phyloP scores from a whole-genome alignment of 2,888 invertebrate genomes.

The Drosophila picticornis region DNA sequence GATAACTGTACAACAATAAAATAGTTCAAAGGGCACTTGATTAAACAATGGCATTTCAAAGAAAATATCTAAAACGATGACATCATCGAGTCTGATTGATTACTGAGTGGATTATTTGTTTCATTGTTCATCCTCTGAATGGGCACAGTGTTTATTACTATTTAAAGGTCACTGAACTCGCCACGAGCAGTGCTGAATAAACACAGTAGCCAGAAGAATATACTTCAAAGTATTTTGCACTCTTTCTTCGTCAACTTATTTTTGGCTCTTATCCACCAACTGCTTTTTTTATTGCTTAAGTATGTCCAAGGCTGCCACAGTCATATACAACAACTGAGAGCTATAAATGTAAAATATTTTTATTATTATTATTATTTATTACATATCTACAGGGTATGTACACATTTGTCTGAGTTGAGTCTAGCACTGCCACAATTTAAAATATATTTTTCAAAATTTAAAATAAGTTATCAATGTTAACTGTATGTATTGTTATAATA shows the following conservation, averaged over 20 bases:
- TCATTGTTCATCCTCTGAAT: conserved; percentile 32
- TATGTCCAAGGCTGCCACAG: conserved; percentile 20
- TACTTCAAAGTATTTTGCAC: conserved; percentile 47
- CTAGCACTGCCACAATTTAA: not conserved
- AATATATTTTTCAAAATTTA: not conserved
- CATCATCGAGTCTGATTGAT: conserved; percentile 11
- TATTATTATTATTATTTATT: not conserved
- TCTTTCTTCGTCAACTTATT: conserved; percentile 10
- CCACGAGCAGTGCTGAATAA: conserved; percentile 15
- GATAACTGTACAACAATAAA: conserved; percentile 19
- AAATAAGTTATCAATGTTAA: not conserved
- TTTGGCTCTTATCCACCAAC: conserved; percentile 1
- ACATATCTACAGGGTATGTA: not conserved
- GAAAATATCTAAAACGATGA: conserved; percentile 5
- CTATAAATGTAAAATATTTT: not conserved
- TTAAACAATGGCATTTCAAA: not conserved
- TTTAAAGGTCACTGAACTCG: conserved; percentile 41
- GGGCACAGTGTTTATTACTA: conserved; percentile 30
- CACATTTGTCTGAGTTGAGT: not conserved
- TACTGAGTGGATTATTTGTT: conserved; percentile 16
- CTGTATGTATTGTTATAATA: not conserved
- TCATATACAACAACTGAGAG: not conserved
- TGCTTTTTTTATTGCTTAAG: conserved; percentile 4
- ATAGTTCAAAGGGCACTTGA: conserved; percentile 5
- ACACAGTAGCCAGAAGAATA: conserved; percentile 29